Conservation (phyloP, 2,888 invertebrate species). For the Chrysolina oricalcia region DNA sequence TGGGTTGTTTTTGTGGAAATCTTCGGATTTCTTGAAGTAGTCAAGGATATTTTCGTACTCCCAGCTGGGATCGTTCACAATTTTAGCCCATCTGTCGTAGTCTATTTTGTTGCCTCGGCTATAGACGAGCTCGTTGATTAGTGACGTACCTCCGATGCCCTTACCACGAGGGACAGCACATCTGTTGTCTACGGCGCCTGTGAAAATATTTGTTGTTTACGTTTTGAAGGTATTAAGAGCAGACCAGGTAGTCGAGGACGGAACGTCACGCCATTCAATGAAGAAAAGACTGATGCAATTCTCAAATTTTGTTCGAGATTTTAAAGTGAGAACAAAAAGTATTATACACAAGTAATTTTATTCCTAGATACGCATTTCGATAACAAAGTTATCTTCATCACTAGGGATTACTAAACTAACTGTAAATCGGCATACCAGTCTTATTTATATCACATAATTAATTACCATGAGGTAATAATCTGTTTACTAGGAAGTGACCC, state of each 20-base stretch:
- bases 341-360: too few species aligned
- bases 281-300: too few species aligned
- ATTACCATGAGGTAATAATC: too few species aligned
- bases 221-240: neutral
- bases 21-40: constrained; percentile 63
- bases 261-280: too few species aligned
- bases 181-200: constrained; percentile 42
- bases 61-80: constrained; percentile 67
- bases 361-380: too few species aligned
- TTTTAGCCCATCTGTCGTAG: constrained; percentile 71
- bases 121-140: constrained; percentile 73
- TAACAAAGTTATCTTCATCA: too few species aligned
- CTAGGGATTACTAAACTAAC: too few species aligned
- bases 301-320: too few species aligned
- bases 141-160: constrained; percentile 73
- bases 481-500: too few species aligned
- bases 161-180: constrained; percentile 71
- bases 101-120: constrained; percentile 71
- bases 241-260: neutral
- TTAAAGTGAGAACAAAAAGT: too few species aligned
- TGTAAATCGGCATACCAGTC: too few species aligned
- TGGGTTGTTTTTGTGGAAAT: constrained; percentile 39
- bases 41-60: constrained; percentile 76
- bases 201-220: neutral
- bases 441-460: too few species aligned